Evolutionary conservation across 2,888 invertebrate species (phyloP).

Genomic region (Cosmia pyralina): DNA sequence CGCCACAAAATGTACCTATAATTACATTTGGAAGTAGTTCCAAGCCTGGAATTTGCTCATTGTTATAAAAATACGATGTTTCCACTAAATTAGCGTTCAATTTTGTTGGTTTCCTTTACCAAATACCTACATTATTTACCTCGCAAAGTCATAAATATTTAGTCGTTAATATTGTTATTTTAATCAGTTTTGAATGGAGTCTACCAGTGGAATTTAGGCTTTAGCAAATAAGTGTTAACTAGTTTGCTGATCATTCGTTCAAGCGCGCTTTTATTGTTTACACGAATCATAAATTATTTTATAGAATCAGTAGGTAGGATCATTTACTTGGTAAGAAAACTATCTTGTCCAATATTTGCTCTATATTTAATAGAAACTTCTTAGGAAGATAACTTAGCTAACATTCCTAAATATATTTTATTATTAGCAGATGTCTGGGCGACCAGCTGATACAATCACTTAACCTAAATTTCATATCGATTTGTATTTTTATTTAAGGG

Average conservation of each 20-base stretch:
- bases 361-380: neutral
- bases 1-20: neutral
- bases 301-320: neutral
- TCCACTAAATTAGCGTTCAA: neutral
- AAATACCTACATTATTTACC: neutral
- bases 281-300: conserved; percentile 1
- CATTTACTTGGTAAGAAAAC: neutral
- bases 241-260: conserved; percentile 9
- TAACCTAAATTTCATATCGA: neutral
- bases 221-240: neutral
- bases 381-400: neutral
- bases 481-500: neutral
- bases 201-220: neutral
- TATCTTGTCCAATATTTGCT: neutral
- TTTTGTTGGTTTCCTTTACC: neutral
- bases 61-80: neutral
- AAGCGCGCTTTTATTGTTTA: conserved; percentile 11
- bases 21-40: neutral
- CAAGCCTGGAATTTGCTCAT: neutral
- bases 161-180: neutral
- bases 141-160: neutral
- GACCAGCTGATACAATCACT: neutral
- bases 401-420: neutral
- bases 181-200: neutral
- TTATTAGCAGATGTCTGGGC: neutral